Evolutionary conservation across 2,113 vertebrate species (phyloP).

Genomic region (Dryoscopus gambensis): DNA sequence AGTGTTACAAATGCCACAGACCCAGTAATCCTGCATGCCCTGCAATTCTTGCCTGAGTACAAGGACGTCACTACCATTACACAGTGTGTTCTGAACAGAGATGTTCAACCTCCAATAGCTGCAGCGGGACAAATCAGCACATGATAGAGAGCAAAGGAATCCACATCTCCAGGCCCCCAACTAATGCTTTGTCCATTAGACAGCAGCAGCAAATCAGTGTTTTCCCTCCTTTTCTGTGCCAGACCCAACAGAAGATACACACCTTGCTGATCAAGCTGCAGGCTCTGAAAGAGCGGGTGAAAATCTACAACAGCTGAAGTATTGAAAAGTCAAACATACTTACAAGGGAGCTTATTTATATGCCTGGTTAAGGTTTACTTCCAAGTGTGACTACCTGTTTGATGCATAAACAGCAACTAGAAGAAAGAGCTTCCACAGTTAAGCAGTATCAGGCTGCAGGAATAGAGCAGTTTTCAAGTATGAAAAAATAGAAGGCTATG

Average conservation of each 20-base stretch:
- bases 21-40: background rate
- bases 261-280: background rate
- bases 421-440: background rate
- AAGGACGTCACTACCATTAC: background rate
- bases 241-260: background rate
- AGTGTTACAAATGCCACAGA: background rate
- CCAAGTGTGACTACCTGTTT: background rate
- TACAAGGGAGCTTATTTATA: background rate
- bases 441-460: background rate
- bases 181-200: background rate
- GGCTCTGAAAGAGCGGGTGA: background rate
- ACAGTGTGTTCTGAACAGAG: background rate
- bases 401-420: background rate
- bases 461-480: background rate
- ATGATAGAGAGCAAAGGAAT: background rate
- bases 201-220: background rate
- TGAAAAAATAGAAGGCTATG: background rate
- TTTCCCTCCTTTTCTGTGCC: background rate
- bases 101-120: background rate
- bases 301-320: background rate
- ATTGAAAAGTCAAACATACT: background rate
- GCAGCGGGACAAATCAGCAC: background rate
- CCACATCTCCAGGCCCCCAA: background rate
- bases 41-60: background rate
- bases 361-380: background rate